Base-by-base conservation (phyloP, 2,888 invertebrate species). In the Oxytorus armatus region DNA sequence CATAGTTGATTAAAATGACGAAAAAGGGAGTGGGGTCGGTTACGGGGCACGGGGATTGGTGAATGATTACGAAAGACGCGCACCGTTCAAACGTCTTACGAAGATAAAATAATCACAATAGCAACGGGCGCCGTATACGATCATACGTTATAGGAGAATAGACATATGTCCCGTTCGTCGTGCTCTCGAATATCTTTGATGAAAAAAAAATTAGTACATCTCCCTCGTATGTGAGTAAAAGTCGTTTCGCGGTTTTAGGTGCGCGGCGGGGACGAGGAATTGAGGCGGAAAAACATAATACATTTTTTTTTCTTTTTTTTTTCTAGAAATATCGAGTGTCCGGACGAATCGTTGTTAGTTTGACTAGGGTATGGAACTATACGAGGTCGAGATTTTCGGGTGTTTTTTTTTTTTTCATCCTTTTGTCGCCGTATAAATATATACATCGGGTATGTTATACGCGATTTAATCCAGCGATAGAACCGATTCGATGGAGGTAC, bases 401-500 rank as follows among this genome's bases (percentile, higher is more conserved):
- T n/a, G n/a, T n/a, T n/a, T n/a, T n/a, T 66, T 47, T 63, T 59
- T 10, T 59, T n/a, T 65, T 66, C n/a, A n/a, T n/a, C n/a, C n/a
- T 59, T 18, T 33, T 18, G 18, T 23, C 29, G 16, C 14, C 47
- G 25, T n/a, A 16, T 29, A 21, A 23, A 53, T 16, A 66, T 16
- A 44, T 33, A n/a, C n/a, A n/a, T n/a, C n/a, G n/a, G n/a, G n/a
- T n/a, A 29, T 29, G 14, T 29, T 63, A 53, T 23, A 23, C 11
- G 21, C 70, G 33, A 10, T 21, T 57, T 21, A 95, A 91, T 96
- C 95, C 89, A 96, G 90, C 21, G 95, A 96, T 84, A 95, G 88
- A 84, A 95, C 92, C 81, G 95, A 95, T 89, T 95, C 95, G 86
- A 95, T 92, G 88, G 95, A 95, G 85, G 93, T 93, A 87, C 93